These are phyloP conservation scores for Manacus vitellinus DNA, from an alignment of 2,113 vertebrate species.

Conservation along the genomic window DNA sequence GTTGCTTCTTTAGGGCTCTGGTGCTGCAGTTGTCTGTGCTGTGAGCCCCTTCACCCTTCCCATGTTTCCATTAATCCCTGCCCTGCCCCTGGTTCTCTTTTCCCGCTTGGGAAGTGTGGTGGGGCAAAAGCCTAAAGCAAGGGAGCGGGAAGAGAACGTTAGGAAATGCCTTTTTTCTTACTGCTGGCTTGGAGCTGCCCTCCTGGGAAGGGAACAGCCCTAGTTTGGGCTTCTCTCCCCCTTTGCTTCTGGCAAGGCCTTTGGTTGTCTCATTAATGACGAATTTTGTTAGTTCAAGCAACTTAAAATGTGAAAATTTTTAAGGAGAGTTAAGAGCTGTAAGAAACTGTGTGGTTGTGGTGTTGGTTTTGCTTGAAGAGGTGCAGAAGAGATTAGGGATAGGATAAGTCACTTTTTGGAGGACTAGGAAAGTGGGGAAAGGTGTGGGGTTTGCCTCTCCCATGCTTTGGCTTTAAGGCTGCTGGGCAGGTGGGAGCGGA, in stretches of 20 bases:
- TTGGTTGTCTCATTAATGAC: rapidly evolving
- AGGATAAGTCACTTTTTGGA: rapidly evolving
- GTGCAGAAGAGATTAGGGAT: rapidly evolving
- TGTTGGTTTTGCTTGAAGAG: rapidly evolving
- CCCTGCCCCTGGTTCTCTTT: neutral
- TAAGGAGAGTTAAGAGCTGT: rapidly evolving
- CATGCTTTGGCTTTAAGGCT: neutral
- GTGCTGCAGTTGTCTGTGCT: neutral
- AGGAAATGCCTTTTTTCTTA: neutral
- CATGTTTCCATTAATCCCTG: rapidly evolving
- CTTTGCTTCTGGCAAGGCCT: neutral
- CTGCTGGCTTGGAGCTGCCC: neutral
- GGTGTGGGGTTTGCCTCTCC: rapidly evolving
- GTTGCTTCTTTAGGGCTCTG: neutral
- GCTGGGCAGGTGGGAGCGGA: neutral
- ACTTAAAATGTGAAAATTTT: rapidly evolving
- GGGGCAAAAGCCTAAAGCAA: neutral
- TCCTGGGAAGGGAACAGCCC: neutral
- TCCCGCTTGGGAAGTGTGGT: neutral
- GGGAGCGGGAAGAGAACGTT: rapidly evolving
- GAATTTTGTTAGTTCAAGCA: neutral
- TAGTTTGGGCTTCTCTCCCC: neutral
- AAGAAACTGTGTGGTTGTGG: rapidly evolving
- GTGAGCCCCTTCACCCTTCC: rapidly evolving
- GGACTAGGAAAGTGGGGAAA: rapidly evolving